Percentiles rank a stretch among this genome's conserved stretches.
Conservation (phyloP, 2,888 invertebrate genomes). For the Athalia cordata region DNA sequence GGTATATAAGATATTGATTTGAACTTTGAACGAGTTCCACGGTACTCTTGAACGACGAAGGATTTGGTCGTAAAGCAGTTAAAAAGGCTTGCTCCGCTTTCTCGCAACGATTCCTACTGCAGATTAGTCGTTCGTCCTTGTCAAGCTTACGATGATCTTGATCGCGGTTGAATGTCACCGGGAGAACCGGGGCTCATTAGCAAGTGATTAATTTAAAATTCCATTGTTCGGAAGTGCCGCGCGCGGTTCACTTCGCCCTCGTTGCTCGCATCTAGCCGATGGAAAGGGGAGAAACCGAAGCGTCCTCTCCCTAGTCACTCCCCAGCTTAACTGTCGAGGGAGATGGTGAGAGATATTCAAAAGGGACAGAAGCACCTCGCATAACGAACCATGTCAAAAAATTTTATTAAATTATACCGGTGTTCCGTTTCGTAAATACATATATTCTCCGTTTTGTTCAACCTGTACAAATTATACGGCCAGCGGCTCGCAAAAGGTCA, state of each 20-base stretch:
- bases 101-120: slow-evolving; percentile 13
- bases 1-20: slow-evolving; percentile 28
- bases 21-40: slow-evolving; percentile 32
- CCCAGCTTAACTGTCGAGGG: slow-evolving; percentile 12
- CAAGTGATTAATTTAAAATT: slow-evolving; percentile 70
- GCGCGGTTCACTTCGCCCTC: slow-evolving; percentile 31
- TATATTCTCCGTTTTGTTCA: neutral
- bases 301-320: slow-evolving; percentile 5
- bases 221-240: slow-evolving; percentile 55
- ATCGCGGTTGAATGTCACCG: slow-evolving; percentile 38
- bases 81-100: slow-evolving; percentile 43
- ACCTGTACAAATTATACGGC: slow-evolving; percentile 10
- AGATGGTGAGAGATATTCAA: slow-evolving; percentile 10
- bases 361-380: slow-evolving; percentile 23
- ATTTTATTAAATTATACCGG: slow-evolving; percentile 21
- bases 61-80: slow-evolving; percentile 49
- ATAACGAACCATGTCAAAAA: slow-evolving; percentile 13
- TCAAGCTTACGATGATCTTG: slow-evolving; percentile 42
- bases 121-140: slow-evolving; percentile 32
- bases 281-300: neutral
- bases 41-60: slow-evolving; percentile 46
- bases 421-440: slow-evolving; percentile 32
- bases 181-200: slow-evolving; percentile 65
- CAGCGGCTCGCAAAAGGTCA: slow-evolving; percentile 10
- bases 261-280: slow-evolving; percentile 12